Percentiles rank a stretch among this genome's conserved stretches.
Evolutionary conservation across 2,113 vertebrate species (phyloP).

Genomic region (Zootoca vivipara): DNA sequence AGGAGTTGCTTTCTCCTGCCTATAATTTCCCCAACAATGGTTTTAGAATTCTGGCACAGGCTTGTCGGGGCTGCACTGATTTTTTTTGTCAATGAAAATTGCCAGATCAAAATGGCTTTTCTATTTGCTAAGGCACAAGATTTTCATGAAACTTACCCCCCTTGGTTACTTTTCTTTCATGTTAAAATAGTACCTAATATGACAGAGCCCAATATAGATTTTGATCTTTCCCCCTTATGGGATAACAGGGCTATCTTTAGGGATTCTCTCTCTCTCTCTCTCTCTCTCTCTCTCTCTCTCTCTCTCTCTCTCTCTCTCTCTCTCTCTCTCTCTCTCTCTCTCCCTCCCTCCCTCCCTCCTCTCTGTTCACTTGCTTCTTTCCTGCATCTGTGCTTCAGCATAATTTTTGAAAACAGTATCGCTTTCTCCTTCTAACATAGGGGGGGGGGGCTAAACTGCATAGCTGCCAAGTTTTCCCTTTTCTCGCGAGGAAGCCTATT

Average conservation of each 20-base stretch:
- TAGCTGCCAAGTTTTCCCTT: too few species aligned
- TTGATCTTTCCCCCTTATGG: too few species aligned
- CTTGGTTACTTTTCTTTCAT: not conserved
- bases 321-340: not conserved
- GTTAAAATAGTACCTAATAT: not conserved
- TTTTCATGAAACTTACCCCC: not conserved
- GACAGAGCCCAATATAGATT: too few species aligned
- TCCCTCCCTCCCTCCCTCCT: not conserved
- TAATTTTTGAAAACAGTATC: too few species aligned
- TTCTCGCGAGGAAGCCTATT: too few species aligned
- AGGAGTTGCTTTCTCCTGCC: slow-evolving; percentile 50
- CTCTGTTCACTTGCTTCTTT: not conserved
- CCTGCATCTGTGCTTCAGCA: not conserved
- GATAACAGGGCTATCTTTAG: too few species aligned
- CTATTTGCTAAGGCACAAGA: not conserved
- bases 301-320: not conserved
- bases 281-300: not conserved
- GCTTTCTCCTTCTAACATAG: too few species aligned
- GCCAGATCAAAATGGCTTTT: not conserved
- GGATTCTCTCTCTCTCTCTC: too few species aligned
- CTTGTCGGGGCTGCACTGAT: not conserved
- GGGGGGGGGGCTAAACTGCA: too few species aligned
- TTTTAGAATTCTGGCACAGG: slow-evolving; percentile 2
- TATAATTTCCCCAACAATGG: slow-evolving; percentile 45
- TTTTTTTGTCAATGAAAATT: not conserved